Base-by-base conservation (phyloP, 1,140 invertebrate species). In the Phortica variegata region DNA sequence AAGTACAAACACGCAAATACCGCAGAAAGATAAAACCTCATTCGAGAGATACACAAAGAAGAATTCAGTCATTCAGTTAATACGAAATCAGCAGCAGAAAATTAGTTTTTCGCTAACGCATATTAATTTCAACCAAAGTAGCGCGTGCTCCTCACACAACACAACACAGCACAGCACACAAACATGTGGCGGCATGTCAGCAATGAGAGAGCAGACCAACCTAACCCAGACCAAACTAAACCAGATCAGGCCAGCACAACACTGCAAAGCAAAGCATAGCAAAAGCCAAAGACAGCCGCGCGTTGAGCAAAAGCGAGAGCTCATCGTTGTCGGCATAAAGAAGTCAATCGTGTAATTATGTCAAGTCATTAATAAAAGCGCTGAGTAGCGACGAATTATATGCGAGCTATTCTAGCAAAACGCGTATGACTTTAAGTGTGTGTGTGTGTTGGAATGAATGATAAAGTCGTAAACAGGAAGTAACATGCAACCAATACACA, bases 81-180 rank as follows among this genome's bases (percentile, higher is more conserved):
- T 72, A 69, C 56, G 63, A 72, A 72, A 65, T 72, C 68, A 72
- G 56, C 55, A 65, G 63, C 68, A 72, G 68, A 72, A 72, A 72
- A 72, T 72, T 72, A 69, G 63, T 72, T 72, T 72, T 57, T 49
- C 49, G 45, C 47, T 15, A 31, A 21, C 31, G 38, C 38, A 38
- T 53, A 29, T 52, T 37, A 48, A 54, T 42, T 50, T 43, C 40
- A 39, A 19, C 33, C 34, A 2, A 40, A n/a, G 13, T 9, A 42
- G 37, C 23, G 23, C 23, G 10, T 26, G 23, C n/a, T 39, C 23
- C 15, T 7, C 26, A 26, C 31, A 15, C 1, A 2, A 41, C 47
- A 45, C 47, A 45, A 47, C 45, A 42, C 38, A 29, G 12, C 23
- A 3, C 23, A 16, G 3, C 23, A 2, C n/a, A 42, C 10, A 10